Evolutionary conservation across 2,113 vertebrate genomes (phyloP).

Genomic region (Eclectus roratus): DNA sequence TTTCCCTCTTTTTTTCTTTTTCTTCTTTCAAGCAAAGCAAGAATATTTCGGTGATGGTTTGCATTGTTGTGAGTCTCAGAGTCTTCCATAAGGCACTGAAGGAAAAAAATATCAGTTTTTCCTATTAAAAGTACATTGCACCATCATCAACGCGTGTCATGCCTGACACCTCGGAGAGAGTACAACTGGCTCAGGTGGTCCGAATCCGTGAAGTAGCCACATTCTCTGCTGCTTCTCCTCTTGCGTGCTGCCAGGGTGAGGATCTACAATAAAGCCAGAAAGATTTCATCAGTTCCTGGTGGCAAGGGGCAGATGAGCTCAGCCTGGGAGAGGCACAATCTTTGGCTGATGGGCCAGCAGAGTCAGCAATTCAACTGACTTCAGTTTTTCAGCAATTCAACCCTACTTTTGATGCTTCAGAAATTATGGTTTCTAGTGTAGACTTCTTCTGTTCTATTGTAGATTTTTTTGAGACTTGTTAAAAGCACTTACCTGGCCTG

Average conservation of each 20-base stretch:
- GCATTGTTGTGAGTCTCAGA: slow-evolving; percentile 94
- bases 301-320: neutral
- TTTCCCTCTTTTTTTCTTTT: slow-evolving; percentile 63
- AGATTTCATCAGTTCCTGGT: neutral
- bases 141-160: slow-evolving; percentile 87
- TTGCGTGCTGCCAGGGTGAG: slow-evolving; percentile 61
- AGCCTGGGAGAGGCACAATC: neutral
- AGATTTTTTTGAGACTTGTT: neutral
- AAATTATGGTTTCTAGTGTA: neutral
- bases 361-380: neutral
- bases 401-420: neutral
- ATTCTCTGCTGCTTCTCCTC: slow-evolving; percentile 78
- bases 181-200: slow-evolving; percentile 81
- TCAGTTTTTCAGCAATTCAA: neutral
- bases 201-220: slow-evolving; percentile 80
- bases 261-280: slow-evolving; percentile 71
- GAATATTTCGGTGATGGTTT: slow-evolving; percentile 92
- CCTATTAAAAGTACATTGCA: slow-evolving; percentile 91
- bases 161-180: slow-evolving; percentile 81
- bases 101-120: slow-evolving; percentile 89
- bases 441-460: neutral
- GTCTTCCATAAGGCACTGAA: slow-evolving; percentile 99
- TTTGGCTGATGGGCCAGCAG: neutral
- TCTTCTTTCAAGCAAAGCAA: slow-evolving; percentile 88
- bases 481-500: slow-evolving; percentile 44